Base-by-base conservation (phyloP, 37 sponge, comb jelly and placozoan species). In the Halichondria panicea region DNA sequence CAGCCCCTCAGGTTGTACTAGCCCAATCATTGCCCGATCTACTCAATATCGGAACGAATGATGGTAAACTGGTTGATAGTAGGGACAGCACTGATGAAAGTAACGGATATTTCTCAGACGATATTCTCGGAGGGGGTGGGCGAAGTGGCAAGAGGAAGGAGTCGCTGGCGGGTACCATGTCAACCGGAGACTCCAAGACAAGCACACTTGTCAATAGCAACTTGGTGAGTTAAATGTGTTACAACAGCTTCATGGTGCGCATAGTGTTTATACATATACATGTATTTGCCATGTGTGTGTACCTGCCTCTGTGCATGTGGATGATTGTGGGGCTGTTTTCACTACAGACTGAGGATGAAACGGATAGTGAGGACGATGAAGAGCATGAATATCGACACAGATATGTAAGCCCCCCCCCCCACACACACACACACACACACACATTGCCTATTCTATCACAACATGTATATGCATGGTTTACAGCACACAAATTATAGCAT, bases 11-110 rank as follows among this genome's bases (percentile, higher is more conserved):
- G 43, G 55, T 81, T 3, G 68, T 88, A 9, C 19, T 63, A 1
- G 79, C 82, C 21, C 74, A 76, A 24, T 88, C 89, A 24, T 79
- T 88, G 9, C 89, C 89, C 32, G 72, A 88, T 39, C 61, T 88
- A 0, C 79, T 81, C 35, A 55, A 28, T 13, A 72, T 72, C 53
- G 50, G 46, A 19, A 18, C 52, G 4, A 4, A 48, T 2, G 52
- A 50, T 21, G 24, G 1, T 1, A 33, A 27, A 5, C 24, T 50
- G 31, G 52, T 41, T 8, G 44, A 70, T 1, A 43, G 46, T 8
- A 13, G 53, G n/a, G 38, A 35, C 3, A n/a, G 50, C 52, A 5
- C 30, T 50, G 36, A 6, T 34, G 5, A 3, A 6, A 4, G 31
- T 8, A 63, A 30, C 39, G 68, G 44, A 4, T 19, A 39, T 19